Evolutionary conservation across 1,140 invertebrate genomes (phyloP).

Genomic region (Contarinia nasturtii): DNA sequence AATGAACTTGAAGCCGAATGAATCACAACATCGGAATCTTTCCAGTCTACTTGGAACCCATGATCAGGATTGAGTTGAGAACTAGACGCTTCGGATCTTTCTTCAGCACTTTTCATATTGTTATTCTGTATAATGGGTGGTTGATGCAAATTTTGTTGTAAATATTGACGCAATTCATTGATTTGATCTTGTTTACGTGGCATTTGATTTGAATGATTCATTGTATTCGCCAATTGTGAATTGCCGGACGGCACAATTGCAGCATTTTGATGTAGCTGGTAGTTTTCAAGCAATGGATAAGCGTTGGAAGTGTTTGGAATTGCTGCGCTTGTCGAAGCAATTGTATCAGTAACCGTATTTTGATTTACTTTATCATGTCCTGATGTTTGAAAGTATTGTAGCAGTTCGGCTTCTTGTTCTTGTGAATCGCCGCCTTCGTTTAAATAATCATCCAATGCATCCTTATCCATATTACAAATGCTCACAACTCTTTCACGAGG

Average conservation of each 20-base stretch:
- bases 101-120: background rate
- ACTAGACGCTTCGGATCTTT: no score
- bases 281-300: conserved; percentile 6
- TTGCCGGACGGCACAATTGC: no score
- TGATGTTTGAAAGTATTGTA: conserved; percentile 49
- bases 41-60: no score
- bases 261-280: background rate
- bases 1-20: conserved; percentile 1
- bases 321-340: no score
- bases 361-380: conserved; percentile 13
- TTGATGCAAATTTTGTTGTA: conserved; percentile 3
- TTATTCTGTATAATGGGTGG: background rate
- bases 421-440: conserved; percentile 48
- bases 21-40: no score
- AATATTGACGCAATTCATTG: conserved; percentile 2
- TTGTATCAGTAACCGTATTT: conserved; percentile 4
- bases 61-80: no score
- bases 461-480: conserved; percentile 52
- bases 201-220: background rate
- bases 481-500: conserved; percentile 40
- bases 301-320: no score
- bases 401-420: conserved; percentile 57
- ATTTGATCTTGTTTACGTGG: conserved; percentile 1
- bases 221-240: no score
- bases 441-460: conserved; percentile 58